phyloP scores from a whole-genome alignment of 2,113 vertebrate genomes.

The Manacus vitellinus region DNA sequence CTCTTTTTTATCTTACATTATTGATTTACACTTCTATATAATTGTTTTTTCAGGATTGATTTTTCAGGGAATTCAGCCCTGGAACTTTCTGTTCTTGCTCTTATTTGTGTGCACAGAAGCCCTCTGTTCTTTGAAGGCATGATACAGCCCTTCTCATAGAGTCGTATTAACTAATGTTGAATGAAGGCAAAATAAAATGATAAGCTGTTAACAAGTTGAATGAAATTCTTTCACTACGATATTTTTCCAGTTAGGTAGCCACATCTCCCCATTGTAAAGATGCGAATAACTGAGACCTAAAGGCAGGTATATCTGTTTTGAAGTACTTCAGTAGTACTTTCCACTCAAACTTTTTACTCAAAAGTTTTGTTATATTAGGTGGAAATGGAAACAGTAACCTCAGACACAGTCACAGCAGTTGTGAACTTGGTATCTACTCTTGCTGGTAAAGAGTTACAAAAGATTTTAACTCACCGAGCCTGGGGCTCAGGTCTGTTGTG shows the following conservation, averaged over 20 bases:
- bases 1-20: neutral
- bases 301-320: neutral
- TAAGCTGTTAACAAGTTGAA: conserved; percentile 34
- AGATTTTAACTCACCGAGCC: neutral
- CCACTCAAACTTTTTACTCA: neutral
- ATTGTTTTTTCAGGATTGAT: neutral
- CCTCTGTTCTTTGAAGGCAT: neutral
- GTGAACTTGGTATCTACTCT: neutral
- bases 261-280: conserved; percentile 1
- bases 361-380: neutral
- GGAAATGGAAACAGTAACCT: neutral
- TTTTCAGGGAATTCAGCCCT: neutral
- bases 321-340: neutral
- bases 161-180: conserved; percentile 21
- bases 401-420: neutral
- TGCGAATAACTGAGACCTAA: neutral
- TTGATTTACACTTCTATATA: neutral
- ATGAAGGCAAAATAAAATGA: conserved; percentile 54
- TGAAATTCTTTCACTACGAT: conserved; percentile 33
- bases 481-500: neutral
- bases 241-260: neutral
- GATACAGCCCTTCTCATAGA: neutral
- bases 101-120: neutral
- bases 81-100: neutral
- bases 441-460: neutral